Base-by-base conservation (phyloP, 2,888 invertebrate species). In the Pheosia gnoma region DNA sequence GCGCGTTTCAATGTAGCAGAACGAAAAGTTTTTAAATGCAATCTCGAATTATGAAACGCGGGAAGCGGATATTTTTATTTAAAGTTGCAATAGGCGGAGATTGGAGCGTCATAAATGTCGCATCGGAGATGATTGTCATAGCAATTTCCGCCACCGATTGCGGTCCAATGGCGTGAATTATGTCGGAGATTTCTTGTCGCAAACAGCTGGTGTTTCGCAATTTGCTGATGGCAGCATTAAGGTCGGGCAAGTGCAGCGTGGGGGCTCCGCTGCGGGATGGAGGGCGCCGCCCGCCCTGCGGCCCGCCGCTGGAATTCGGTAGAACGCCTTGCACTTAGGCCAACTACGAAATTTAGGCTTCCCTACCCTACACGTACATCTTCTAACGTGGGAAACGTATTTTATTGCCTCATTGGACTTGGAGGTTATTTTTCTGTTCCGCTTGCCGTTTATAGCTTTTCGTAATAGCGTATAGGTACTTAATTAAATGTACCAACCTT, bases 141-240 rank as follows among this genome's bases (percentile, higher is more conserved):
- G 80, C 80, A 80, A 87, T 87, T 83, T 84, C 83, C 79, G 76
- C 66, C 72, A 73, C 75, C 84, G 78, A 85, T 86, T 83, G 83
- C 83, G 81, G 84, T 83, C 80, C 84, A 79, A 89, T 86, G 82
- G 86, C 84, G 83, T 85, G 88, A 89, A 88, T 89, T 85, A 86
- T 86, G 89, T 84, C 85, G 82, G 81, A 80, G 84, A 81, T 85
- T 91, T 91, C 90, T 91, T 90, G 91, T 91, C 89, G 85, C 82
- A 81, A 84, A 78, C 89, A 91, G 88, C 89, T 90, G 90, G 81
- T 89, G 90, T 89, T 87, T 88, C 85, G 91, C 93, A 91, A 93
- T 93, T 90, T 92, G 92, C 90, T 92, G 93, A 91, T 93, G 91
- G 91, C 84, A 79, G 83, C 85, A 89, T 91, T 91, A 90, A 87